Base-by-base conservation (phyloP, 1,140 invertebrate species). In the Andricus grossulariae region DNA sequence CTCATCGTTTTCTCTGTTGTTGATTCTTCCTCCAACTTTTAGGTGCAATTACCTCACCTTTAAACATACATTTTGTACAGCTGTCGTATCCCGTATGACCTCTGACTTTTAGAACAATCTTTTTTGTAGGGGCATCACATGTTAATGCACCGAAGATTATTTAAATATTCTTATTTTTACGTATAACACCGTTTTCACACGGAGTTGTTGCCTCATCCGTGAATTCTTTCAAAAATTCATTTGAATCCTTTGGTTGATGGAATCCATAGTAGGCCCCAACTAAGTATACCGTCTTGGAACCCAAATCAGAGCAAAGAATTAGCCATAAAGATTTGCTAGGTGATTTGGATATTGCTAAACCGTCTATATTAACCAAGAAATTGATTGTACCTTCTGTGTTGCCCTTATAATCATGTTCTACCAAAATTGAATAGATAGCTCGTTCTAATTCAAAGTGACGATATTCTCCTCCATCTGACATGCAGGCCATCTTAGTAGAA, bases 1-100 rank as follows among this genome's bases (percentile, higher is more conserved):
- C 54, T 57, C 54, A 21, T 57, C 54, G 54, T 57, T 57, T 57
- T 10, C 25, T 57, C 19, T 57, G 19, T 57, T 57, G 54, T n/a
- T n/a, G n/a, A 25, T 57, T 57, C 25, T 57, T 57, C 13, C 52
- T 54, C 54, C 54, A 57, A 10, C 7, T 57, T 21, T 57, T 57
- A 11, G 54, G 54, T 18, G 2, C 3, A 57, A 57, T 57, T 21
- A 18, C 54, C 13, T 57, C 19, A 21, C 54, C 54, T 57, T 57
- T 57, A 19, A 57, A 10, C n/a, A 21, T 19, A 21, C 54, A 57
- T 57, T 57, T 57, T 21, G 54, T 3, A 21, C 54, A 57, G 25
- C 54, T 21, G 18, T 57, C 11, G 25, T 57, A 57, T 57, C 54
- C 54, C 18, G 54, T 57, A 8, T 21, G 54, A 57, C 13, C 1